Conservation (phyloP, 1,140 invertebrate genomes). For the Phthorimaea operculella region DNA sequence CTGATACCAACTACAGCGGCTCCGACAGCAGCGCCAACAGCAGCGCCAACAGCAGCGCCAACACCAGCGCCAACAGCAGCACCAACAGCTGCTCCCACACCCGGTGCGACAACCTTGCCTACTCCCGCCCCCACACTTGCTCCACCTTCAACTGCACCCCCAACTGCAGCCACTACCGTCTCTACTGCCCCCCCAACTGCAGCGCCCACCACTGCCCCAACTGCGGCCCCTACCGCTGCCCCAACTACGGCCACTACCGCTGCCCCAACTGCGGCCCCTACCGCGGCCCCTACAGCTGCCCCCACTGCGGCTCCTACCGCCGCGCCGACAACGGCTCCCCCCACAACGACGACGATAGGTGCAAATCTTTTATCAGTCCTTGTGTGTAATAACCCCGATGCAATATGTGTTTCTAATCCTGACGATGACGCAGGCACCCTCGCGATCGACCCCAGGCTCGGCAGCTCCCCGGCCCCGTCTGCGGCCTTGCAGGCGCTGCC, state of each 20-base stretch:
- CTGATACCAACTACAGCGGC: constrained; percentile 36
- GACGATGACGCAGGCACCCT: constrained; percentile 44
- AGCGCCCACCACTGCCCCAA: too few species aligned
- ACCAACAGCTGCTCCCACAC: constrained; percentile 15
- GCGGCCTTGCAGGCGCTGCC: constrained; percentile 37
- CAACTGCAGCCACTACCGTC: constrained; percentile 10
- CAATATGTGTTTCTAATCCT: constrained; percentile 53
- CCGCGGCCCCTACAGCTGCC: constrained; percentile 12
- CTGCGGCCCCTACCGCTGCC: not conserved
- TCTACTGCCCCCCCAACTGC: not conserved
- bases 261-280: constrained; percentile 11
- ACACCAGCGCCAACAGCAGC: constrained; percentile 15
- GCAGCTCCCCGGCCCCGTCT: constrained; percentile 43
- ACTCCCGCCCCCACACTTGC: constrained; percentile 8
- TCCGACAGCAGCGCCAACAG: constrained; percentile 20
- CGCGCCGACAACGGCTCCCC: constrained; percentile 13
- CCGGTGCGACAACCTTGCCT: not conserved
- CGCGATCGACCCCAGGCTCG: constrained; percentile 50
- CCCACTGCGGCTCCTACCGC: constrained; percentile 14
- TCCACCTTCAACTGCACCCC: constrained; percentile 4
- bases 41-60: constrained; percentile 23
- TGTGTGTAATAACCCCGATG: constrained; percentile 47
- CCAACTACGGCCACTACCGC: constrained; percentile 14
- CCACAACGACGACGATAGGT: constrained; percentile 27
- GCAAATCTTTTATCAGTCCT: constrained; percentile 38